Base-by-base conservation (phyloP, 2,888 invertebrate genomes). In the Oeneis ivallda region DNA sequence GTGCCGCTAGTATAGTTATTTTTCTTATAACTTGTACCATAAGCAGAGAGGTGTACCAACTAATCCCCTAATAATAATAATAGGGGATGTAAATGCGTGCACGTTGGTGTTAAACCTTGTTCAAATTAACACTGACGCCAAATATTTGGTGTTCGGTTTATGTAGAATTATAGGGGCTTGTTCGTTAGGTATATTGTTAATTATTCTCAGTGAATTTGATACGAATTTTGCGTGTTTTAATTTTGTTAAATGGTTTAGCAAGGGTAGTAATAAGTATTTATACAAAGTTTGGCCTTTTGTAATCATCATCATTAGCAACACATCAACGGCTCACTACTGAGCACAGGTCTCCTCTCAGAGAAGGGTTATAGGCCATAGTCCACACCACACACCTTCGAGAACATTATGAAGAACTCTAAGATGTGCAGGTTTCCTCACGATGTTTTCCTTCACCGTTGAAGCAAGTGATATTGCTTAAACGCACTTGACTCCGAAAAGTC, bases 31-130 rank as follows among this genome's bases (percentile, higher is more conserved):
- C 68, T 74, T 70, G 39, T 1, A 43, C 76, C 77, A 62, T 52
- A 47, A 2, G 26, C 26, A 26, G 19, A 19, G 19, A 52, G 63
- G 67, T 68, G 72, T 75, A 70, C 45, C 15, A 78, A 82, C 80
- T 82, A 81, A 82, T 83, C 79, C 81, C 53, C 77, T 76, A 79
- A 84, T 83, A 78, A 81, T 84, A 78, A 82, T 85, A 78, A 82
- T 79, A 79, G 78, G 72, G 74, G 72, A 66, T 77, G 73, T 73
- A 75, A 76, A 78, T 78, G 52, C 60, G 52, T 61, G 37, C 17
- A 60, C 60, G 26, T 41, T 26, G 19, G 39, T 52, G 52, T 61
- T 61, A 61, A 61, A n/a, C 56, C 56, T 50, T 45, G 49, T 65
- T 61, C 62, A 57, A 57, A 67, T 69, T 69, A 69, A 69, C 65